phyloP scores from a whole-genome alignment of 2,113 vertebrate species.

The Ceyx cyanopectus region DNA sequence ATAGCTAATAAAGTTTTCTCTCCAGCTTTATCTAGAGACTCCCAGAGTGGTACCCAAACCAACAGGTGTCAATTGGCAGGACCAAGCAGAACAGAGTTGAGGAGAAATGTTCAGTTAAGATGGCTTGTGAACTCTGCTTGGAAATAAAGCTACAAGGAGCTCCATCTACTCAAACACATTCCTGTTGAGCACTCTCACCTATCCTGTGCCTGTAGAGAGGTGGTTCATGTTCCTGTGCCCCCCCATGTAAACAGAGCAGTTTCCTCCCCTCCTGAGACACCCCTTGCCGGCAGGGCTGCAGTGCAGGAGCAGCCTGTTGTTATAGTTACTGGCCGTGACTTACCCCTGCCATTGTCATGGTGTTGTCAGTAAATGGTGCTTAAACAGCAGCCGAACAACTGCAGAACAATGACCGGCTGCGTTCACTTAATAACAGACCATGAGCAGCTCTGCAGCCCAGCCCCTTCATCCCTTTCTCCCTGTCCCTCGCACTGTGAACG shows the following conservation, averaged over 20 bases:
- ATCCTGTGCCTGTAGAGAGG: neutral
- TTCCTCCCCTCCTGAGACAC: neutral
- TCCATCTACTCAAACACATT: neutral
- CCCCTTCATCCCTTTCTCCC: neutral
- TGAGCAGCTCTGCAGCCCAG: fast-evolving
- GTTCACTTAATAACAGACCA: neutral
- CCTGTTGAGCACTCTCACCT: neutral
- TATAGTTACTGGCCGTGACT: conserved; percentile 72
- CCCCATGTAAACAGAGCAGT: neutral
- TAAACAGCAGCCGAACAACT: conserved; percentile 6
- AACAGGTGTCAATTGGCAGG: neutral
- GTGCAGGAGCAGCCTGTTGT: conserved; percentile 34
- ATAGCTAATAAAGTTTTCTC: neutral
- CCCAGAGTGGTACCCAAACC: neutral
- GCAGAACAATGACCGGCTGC: neutral
- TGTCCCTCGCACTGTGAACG: neutral
- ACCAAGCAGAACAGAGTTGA: fast-evolving
- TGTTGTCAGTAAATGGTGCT: neutral
- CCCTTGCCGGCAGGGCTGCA: neutral
- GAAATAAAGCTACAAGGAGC: neutral
- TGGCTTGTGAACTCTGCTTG: neutral
- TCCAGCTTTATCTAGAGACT: neutral
- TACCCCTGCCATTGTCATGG: conserved; percentile 44
- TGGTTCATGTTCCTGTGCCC: neutral
- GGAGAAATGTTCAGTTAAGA: neutral